Evolutionary conservation across 2,113 vertebrate species (phyloP), one percentile per base, ranked within the genome.

Genomic region (Motacilla tschutschensis): DNA sequence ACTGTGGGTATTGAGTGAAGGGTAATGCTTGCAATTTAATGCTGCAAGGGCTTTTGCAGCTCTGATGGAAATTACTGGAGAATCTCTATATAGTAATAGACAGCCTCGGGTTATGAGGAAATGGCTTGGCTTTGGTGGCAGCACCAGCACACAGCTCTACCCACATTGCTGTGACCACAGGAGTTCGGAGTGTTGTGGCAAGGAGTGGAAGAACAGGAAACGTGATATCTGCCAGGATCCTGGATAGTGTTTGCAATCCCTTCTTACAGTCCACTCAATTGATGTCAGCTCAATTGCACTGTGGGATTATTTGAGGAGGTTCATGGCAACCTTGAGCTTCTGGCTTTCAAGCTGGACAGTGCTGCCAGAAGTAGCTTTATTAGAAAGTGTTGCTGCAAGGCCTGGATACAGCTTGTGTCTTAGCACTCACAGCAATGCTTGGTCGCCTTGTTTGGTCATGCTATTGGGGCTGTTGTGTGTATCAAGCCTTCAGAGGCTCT

Each of bases 111-210:
- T 33, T 75, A 51, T 20, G 44, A 74, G n/a, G 31, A 38, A 33
- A 43, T 38, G n/a, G 26, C 35, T 89, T 87, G 43, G 36, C 6
- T 89, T 79, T 82, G 58, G 44, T 75, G 41, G 63, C 40, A 66
- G 48, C 18, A 48, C 24, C 26, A 59, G 33, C 8, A 3, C 31
- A 46, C 15, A 17, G 35, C 46, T 63, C 20, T 31, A 10, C 40
- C 20, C 58, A 8, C 26, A 1, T 1, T 59, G 71, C 66, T 55
- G 35, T 5, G 0, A 64, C 26, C 26, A 18, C 4, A 1, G 57
- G 40, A 50, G 36, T 78, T 51, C 26, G 66, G 26, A 71, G 38
- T 25, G 15, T 48, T 79, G 55, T 25, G 38, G 40, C 38, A 62
- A 83, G 53, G 26, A 81, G 17, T 33, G 25, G 62, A 71, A 77